Base-by-base conservation (phyloP, 1,140 invertebrate genomes). In the Lerema accius region DNA sequence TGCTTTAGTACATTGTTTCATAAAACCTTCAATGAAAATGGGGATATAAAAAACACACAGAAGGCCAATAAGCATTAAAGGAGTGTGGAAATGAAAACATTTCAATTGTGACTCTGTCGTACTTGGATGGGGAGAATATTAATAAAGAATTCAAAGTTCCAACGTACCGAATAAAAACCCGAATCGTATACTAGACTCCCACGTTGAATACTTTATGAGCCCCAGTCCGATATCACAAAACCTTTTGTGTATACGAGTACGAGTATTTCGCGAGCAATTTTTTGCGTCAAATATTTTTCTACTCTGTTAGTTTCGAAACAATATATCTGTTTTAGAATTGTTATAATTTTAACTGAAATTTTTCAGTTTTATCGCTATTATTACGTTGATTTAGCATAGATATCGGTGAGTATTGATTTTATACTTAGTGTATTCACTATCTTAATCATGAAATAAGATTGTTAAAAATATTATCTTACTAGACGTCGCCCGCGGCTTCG, bases 101-200 rank as follows among this genome's bases (percentile, higher is more conserved):
- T 23, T 40, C 35, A 19, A n/a, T 10, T 15, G 42, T 35, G 17
- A 26, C 50, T 55, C 23, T 6, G 37, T 6, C 37, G 35, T 19
- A 35, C 37, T 42, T 42, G 37, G 14, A 17, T 37, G 50, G 32
- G 35, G 35, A 23, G n/a, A 16, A 17, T 39, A 55, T 55, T 55
- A 55, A 55, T 55, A 55, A 55, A 55, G 50, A 55, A 55, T 55
- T 55, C 50, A 55, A 11, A 35, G 50, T n/a, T 11, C 37, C 50
- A 55, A 37, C 50, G 35, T 42, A 55, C 50, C 50, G 50, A 55
- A 55, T 55, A 55, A 55, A 55, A 55, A 55, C 50, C 50, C 37
- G 50, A 55, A 55, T 55, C 40, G 50, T 55, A 55, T 55, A 55
- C 40, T 42, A 55, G 50, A 7, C 37, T 55, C 23, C 3, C 2